Conservation (phyloP, 2,888 invertebrate genomes). For the Gymnocheta viridis region DNA sequence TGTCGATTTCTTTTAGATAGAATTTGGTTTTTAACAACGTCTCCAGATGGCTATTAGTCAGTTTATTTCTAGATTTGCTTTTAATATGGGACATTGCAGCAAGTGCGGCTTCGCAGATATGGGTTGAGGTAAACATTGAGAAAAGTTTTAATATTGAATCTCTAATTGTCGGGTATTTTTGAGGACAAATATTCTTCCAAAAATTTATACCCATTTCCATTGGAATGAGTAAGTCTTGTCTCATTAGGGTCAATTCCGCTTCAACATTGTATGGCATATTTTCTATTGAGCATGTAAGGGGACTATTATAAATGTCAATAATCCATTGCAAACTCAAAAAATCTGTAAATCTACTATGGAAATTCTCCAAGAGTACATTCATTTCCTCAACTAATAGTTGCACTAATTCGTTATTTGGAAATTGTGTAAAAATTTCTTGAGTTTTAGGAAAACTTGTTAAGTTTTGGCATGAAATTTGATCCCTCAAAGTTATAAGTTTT, state of each 20-base stretch:
- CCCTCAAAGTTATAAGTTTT: slow-evolving; percentile 13
- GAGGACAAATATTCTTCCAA: slow-evolving; percentile 41
- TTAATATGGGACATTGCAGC: slow-evolving; percentile 17
- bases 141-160: slow-evolving; percentile 24
- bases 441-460: slow-evolving; percentile 25
- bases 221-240: slow-evolving; percentile 16
- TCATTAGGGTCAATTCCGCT: slow-evolving; percentile 13
- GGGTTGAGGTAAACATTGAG: slow-evolving; percentile 24
- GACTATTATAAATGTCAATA: slow-evolving; percentile 11
- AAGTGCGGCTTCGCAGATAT: slow-evolving; percentile 28
- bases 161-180: no score
- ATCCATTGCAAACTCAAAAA: not conserved
- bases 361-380: not conserved
- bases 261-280: not conserved
- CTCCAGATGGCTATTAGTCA: slow-evolving; percentile 10
- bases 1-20: slow-evolving; percentile 14
- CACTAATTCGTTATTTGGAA: slow-evolving; percentile 22
- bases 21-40: slow-evolving; percentile 8
- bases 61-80: slow-evolving; percentile 18
- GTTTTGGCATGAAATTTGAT: slow-evolving; percentile 25
- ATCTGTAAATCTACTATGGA: slow-evolving; percentile 24
- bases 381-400: not conserved
- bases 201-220: slow-evolving; percentile 22
- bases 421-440: slow-evolving; percentile 34
- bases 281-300: slow-evolving; percentile 27